These are phyloP conservation scores for chimpanzee (Pan troglodytes) DNA, from an alignment of 2,113 vertebrate genomes.

Conservation along the genomic window NHGRI_mPanTro3-v2.1_pri NC_072407.2:126719001-126719500, in stretches of 20 bases:
- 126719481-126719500: constrained; percentile 69
- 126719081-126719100: constrained; percentile 98
- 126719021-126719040: constrained; percentile 98
- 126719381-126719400: constrained; percentile 74
- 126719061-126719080: constrained; percentile 97
- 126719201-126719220: constrained; percentile 72
- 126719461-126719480: constrained; percentile 72
- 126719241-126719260: constrained; percentile 83
- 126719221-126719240: constrained; percentile 63
- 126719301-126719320: constrained; percentile 74
- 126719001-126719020: constrained; percentile 97
- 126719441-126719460: constrained; percentile 66
- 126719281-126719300: constrained; percentile 72
- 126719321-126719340: constrained; percentile 78
- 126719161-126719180: constrained; percentile 98
- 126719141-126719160: constrained; percentile 98
- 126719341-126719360: constrained; percentile 78
- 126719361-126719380: constrained; percentile 74
- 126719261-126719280: constrained; percentile 75
- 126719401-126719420: constrained; percentile 74
- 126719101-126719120: constrained; percentile 99
- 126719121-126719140: constrained; percentile 99
- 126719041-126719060: constrained; percentile 99
- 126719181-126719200: constrained; percentile 86
- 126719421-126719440: constrained; percentile 61